Evolutionary conservation across 2,888 invertebrate species (phyloP), one percentile per base, ranked within the genome.

Genomic region (Drosophila bunnanda): DNA sequence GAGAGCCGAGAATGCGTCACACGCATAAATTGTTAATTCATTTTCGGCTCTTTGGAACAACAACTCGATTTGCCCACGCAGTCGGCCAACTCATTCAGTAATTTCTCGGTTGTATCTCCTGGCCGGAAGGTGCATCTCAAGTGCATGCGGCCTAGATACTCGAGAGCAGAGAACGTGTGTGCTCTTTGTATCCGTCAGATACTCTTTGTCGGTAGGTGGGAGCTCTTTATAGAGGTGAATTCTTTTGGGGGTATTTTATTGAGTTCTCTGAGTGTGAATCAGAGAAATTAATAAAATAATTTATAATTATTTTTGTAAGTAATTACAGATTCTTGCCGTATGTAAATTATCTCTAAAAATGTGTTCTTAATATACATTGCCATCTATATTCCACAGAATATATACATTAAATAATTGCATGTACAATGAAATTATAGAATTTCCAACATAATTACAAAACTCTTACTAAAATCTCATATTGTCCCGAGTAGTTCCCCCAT

Each of bases 11-110:
- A 80, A 79, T 82, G 82, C 82, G 82, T 82, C 82, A 84, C 85
- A 76, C 80, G 62, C 81, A 83, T 80, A 85, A 82, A 85, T 84
- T 80, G 74, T 81, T 80, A 75, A 85, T 81, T 83, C 80, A 79
- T 82, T 82, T 81, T 61, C 32, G 56, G 60, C 54, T 60, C 52
- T 64, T 53, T 58, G 38, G 56, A 67, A 57, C 61, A 66, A 58
- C 53, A 65, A 62, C 62, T 64, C 53, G 77, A 71, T 75, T 75
- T 72, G 74, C 82, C 83, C 84, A 84, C 82, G 76, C 80, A 67
- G 39, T 32, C 44, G 36, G 39, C 43, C 30, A 67, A 36, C 46
- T 55, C 55, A 58, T 54, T 65, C 54, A 66, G 66, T 53, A 54
- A 46, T 52, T 48, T 36, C 39, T 57, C 32, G 32, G 38, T 50